A percentile compares a stretch with the other conserved stretches of the same genome.
These are phyloP conservation scores for Caloenas nicobarica DNA, from an alignment of 2,113 vertebrate genomes.

Conservation along the genomic window DNA sequence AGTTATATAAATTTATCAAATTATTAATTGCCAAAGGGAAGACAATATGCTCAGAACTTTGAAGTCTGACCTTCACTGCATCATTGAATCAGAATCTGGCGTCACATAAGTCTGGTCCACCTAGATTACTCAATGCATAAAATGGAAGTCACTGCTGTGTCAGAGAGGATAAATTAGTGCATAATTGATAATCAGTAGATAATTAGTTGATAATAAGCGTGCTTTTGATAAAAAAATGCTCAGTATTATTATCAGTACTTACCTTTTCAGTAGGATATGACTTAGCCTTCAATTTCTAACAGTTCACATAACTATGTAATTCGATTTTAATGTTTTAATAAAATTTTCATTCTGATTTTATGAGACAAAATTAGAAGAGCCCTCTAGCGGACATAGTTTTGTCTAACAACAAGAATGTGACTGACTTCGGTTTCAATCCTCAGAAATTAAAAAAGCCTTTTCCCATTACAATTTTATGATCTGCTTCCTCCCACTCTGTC, in stretches of 20 bases:
- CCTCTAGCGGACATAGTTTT: background rate
- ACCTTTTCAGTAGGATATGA: background rate
- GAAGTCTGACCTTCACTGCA: background rate
- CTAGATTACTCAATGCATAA: background rate
- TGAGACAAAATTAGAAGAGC: background rate
- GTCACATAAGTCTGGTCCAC: background rate
- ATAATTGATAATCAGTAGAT: background rate
- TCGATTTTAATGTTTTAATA: background rate
- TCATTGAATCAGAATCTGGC: background rate
- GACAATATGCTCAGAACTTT: background rate
- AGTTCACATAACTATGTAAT: background rate
- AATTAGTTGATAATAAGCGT: background rate
- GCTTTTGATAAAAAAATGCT: background rate
- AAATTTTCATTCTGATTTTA: background rate
- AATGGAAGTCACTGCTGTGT: background rate
- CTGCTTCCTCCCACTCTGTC: background rate
- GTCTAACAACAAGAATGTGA: background rate
- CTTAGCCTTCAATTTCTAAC: background rate
- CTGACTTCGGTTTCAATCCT: background rate
- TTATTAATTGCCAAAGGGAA: background rate
- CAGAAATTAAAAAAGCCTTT: background rate
- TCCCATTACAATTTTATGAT: background rate
- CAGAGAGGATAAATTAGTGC: background rate
- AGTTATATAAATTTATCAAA: background rate
- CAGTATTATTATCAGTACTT: background rate